A percentile compares a stretch with the other conserved stretches of the same genome.
Conservation (phyloP, 2,888 invertebrate genomes). For the Platynereis dumerilii region DNA sequence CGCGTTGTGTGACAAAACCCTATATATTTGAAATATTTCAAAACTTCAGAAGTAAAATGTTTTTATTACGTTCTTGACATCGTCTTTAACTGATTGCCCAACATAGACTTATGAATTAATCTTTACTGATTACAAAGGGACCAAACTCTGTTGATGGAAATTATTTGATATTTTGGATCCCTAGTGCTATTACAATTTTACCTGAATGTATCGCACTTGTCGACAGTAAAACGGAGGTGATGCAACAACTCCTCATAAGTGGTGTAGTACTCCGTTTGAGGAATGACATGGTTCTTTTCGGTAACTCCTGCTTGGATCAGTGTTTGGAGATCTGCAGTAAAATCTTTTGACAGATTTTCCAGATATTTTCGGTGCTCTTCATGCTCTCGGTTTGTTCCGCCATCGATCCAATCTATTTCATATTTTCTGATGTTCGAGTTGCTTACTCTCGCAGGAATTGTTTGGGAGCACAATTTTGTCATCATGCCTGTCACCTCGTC, state of each 20-base stretch:
- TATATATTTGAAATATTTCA: too few species aligned
- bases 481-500: too few species aligned
- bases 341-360: constrained; percentile 43
- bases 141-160: too few species aligned
- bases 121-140: too few species aligned
- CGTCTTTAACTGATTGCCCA: too few species aligned
- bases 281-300: constrained; percentile 37
- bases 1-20: too few species aligned
- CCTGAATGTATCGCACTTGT: constrained; percentile 49
- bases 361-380: constrained; percentile 46
- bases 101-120: too few species aligned
- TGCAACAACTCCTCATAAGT: constrained; percentile 51
- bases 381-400: constrained; percentile 42
- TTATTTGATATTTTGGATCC: too few species aligned
- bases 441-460: neutral
- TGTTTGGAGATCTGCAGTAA: constrained; percentile 39
- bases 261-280: constrained; percentile 45
- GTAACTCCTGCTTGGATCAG: constrained; percentile 41
- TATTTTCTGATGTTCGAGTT: neutral
- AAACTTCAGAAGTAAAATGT: too few species aligned
- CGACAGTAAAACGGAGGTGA: constrained; percentile 51
- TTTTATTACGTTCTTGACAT: too few species aligned
- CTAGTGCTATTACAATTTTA: too few species aligned
- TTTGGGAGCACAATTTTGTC: neutral
- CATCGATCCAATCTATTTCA: constrained; percentile 26